These are phyloP conservation scores for Petrophora chlorosata DNA, from an alignment of 2,888 invertebrate genomes.

Conservation along the genomic window DNA sequence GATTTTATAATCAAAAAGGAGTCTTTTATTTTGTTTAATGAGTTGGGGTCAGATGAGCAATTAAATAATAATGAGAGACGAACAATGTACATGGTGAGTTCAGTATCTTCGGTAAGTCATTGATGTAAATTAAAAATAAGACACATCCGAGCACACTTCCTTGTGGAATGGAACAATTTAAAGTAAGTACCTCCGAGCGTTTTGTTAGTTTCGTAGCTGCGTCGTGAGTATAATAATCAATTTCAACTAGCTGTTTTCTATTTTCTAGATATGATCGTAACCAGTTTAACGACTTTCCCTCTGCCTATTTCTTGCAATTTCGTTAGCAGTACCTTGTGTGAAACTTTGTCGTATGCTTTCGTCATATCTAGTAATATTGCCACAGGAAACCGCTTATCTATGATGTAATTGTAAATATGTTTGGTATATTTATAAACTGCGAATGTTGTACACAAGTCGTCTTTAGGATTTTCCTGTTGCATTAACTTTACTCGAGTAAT, in stretches of 20 bases:
- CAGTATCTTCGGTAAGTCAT: not conserved
- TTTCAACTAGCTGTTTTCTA: not conserved
- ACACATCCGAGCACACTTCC: not conserved
- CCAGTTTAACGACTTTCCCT: not conserved
- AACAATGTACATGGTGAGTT: too few relatives aligned
- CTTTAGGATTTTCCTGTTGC: too few relatives aligned
- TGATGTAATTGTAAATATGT: not conserved
- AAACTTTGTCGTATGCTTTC: not conserved
- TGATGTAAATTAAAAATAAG: not conserved
- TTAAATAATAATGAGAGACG: slow-evolving; percentile 36
- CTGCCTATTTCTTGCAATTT: not conserved
- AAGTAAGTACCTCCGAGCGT: not conserved
- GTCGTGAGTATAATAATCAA: not conserved
- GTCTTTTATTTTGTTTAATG: too few relatives aligned
- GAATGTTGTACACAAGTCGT: not conserved
- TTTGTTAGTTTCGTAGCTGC: not conserved
- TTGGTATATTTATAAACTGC: not conserved
- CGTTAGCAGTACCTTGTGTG: not conserved
- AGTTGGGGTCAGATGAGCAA: too few relatives aligned
- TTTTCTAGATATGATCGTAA: not conserved
- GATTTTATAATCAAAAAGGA: too few relatives aligned
- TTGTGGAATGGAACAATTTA: not conserved
- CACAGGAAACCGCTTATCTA: not conserved
- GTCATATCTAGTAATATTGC: not conserved
- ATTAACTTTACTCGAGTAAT: too few relatives aligned